phyloP scores from a whole-genome alignment of 2,888 invertebrate species.

The Campoplex nolae region DNA sequence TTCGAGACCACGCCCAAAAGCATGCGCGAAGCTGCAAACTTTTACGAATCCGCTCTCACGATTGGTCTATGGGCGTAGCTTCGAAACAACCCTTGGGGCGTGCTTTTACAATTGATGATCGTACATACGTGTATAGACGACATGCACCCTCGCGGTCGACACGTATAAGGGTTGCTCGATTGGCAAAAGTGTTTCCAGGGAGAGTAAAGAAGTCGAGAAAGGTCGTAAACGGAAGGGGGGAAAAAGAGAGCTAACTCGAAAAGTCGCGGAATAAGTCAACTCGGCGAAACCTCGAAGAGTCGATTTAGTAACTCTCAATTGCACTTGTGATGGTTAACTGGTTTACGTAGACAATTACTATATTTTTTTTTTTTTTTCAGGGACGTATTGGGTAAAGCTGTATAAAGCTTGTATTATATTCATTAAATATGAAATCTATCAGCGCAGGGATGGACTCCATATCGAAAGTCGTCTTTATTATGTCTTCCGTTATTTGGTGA shows the following conservation, averaged over 20 bases:
- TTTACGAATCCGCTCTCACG: constrained; percentile 44
- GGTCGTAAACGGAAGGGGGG: constrained; percentile 29
- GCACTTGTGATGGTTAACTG: constrained; percentile 16
- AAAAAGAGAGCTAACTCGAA: constrained; percentile 57
- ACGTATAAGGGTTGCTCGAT: constrained; percentile 61
- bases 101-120: constrained; percentile 74
- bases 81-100: constrained; percentile 64
- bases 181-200: constrained; percentile 59
- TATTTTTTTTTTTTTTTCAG: background rate
- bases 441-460: background rate
- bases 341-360: background rate
- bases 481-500: background rate
- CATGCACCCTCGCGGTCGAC: constrained; percentile 53
- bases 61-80: constrained; percentile 75
- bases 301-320: constrained; percentile 38
- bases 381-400: background rate
- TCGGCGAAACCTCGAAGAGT: constrained; percentile 46
- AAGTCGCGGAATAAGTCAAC: constrained; percentile 67
- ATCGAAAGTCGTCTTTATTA: background rate
- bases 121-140: constrained; percentile 25
- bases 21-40: constrained; percentile 67
- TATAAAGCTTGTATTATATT: background rate
- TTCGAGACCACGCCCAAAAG: constrained; percentile 62
- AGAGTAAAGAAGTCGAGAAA: constrained; percentile 45
- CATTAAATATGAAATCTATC: background rate